Evolutionary conservation across 2,888 invertebrate genomes (phyloP), one percentile per base, ranked within the genome.

Genomic region (Dryomyza anilis): DNA sequence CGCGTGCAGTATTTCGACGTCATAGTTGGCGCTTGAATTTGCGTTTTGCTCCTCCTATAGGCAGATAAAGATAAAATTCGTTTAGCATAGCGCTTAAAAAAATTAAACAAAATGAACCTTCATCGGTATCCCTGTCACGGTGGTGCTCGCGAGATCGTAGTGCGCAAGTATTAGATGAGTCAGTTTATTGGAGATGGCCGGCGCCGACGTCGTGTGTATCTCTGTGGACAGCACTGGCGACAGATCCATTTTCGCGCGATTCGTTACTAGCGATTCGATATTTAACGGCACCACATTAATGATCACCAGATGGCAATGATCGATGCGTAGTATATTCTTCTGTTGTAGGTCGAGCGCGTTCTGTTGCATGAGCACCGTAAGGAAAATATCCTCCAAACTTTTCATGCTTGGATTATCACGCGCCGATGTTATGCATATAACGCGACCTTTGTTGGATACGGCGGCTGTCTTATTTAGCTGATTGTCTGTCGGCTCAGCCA

Each of bases 121-220:
- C 99, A 99, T 99, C 1, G 99, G 99, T 75, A 98, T 98, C 3
- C 98, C 96, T 6, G 97, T 97, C 0, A 99, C 98, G 0, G 98
- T 98, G 1, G 98, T 99, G 65, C 94, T 95, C 0, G 96, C 93
- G 52, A 99, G 85, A 79, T 93, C 90, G 75, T 95, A 98, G 80
- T 98, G 97, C 3, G 90, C 89, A 72, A 94, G 81, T 70, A 93
- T 93, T 7, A 94, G 82, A 53, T 91, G 88, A 0, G 91, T 91
- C 10, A 95, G 81, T 72, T 93, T 89, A 66, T 87, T 89, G 0
- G 93, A 90, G 59, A 94, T 86, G 6, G 87, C 85, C 46, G 91
- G 89, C 0, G 94, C 93, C 72, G 89, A 87, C 14, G 92, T 88
- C 1, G 92, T 92, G 78, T 93, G 91, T 1, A 94, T 92, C 84